Conservation (phyloP, 2,888 invertebrate genomes). For the Allophyes oxyacanthae region DNA sequence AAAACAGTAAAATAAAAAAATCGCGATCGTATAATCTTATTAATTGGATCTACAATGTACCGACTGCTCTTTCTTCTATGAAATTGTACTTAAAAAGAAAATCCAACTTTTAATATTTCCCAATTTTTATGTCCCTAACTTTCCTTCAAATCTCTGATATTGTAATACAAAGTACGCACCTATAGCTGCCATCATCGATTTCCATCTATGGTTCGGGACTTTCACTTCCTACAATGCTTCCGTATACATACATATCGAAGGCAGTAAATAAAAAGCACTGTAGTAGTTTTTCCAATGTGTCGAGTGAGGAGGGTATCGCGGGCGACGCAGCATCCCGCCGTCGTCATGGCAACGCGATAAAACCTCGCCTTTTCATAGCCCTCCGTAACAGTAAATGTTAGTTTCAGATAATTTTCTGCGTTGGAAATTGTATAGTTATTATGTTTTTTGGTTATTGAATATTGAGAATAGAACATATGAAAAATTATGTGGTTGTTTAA, state of each 20-base stretch:
- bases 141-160: constrained; percentile 12
- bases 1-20: not conserved
- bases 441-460: constrained; percentile 26
- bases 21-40: too few species aligned
- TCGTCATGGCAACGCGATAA: constrained; percentile 88
- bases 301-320: constrained; percentile 81
- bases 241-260: constrained; percentile 64
- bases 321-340: constrained; percentile 81
- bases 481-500: not conserved
- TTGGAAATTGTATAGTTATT: constrained; percentile 52
- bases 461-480: constrained; percentile 2
- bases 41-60: too few species aligned
- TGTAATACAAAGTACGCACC: constrained; percentile 13
- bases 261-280: constrained; percentile 77
- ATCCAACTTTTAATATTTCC: not conserved
- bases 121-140: constrained; percentile 11
- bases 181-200: constrained; percentile 46
- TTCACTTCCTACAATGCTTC: constrained; percentile 62
- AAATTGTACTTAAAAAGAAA: constrained; percentile 1
- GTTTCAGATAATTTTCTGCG: constrained; percentile 61
- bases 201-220: constrained; percentile 46
- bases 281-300: constrained; percentile 83
- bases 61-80: not conserved
- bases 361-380: constrained; percentile 88
- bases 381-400: constrained; percentile 74